phyloP scores from a whole-genome alignment of 2,113 vertebrate genomes.

The Baryphthengus martii region DNA sequence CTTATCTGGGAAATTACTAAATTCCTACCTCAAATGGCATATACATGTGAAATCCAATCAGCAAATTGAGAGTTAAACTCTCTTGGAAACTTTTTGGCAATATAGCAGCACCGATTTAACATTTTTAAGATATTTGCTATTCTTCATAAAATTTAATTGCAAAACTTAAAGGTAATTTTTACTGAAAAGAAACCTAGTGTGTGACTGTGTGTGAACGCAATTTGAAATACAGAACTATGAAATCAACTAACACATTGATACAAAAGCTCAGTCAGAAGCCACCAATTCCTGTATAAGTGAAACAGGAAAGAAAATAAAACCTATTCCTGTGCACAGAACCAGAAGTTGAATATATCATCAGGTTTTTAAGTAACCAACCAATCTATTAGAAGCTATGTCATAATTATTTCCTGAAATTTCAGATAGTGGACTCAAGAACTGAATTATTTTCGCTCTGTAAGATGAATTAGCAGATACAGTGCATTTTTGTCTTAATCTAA shows the following conservation, averaged over 20 bases:
- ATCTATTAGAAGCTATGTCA: not conserved
- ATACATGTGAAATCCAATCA: not conserved
- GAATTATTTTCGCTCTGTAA: not conserved
- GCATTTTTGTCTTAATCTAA: conserved; percentile 33
- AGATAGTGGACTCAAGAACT: not conserved
- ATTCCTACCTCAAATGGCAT: not conserved
- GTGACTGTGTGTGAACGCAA: not conserved
- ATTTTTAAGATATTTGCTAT: not conserved
- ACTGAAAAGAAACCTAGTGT: not conserved
- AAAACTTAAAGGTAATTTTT: not conserved
- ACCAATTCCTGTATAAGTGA: not conserved
- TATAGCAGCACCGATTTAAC: not conserved
- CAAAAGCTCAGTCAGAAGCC: not conserved
- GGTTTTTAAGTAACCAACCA: not conserved
- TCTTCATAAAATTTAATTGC: not conserved
- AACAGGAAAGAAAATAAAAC: not conserved
- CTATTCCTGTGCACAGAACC: not conserved
- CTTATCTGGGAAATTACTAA: not conserved
- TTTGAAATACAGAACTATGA: not conserved
- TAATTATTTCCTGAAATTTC: conserved; percentile 11
- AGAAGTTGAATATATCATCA: not conserved
- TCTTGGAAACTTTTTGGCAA: not conserved
- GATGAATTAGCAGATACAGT: not conserved
- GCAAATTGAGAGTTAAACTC: not conserved
- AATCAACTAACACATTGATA: not conserved